Evolutionary conservation across 2,797 vertebrate species (phyloP).

Genomic region (Yasuhikotakia modesta): DNA sequence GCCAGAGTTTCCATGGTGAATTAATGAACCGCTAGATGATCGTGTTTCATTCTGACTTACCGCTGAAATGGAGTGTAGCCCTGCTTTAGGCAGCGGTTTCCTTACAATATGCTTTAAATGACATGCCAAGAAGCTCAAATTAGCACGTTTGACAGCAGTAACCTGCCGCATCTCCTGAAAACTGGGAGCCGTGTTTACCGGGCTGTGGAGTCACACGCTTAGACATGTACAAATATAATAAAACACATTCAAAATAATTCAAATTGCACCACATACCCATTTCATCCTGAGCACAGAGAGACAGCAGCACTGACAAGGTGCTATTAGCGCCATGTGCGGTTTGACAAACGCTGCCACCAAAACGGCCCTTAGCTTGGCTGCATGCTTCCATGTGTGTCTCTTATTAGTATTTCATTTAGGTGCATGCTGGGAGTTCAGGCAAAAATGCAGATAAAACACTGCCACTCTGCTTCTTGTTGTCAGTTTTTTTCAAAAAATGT

Average conservation of each 20-base stretch:
- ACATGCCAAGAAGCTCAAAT: conserved; percentile 22
- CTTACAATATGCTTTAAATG: conserved; percentile 31
- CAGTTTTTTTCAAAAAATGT: neutral
- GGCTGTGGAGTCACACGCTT: neutral
- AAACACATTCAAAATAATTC: conserved; percentile 1
- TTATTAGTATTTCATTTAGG: conserved; percentile 24
- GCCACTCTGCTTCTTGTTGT: neutral
- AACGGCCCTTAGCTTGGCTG: neutral
- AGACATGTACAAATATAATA: conserved; percentile 7
- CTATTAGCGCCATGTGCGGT: conserved; percentile 21
- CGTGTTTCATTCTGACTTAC: conserved; percentile 14
- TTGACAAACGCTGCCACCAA: neutral
- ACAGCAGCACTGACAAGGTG: neutral
- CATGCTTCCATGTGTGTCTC: neutral
- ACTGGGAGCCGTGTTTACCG: neutral
- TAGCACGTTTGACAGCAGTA: conserved; percentile 22
- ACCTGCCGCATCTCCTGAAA: conserved; percentile 19
- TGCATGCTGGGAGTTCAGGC: conserved; percentile 16
- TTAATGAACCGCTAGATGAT: conserved; percentile 21
- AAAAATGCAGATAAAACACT: conserved; percentile 5
- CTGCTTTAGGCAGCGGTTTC: conserved; percentile 27
- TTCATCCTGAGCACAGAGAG: neutral
- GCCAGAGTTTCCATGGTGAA: conserved; percentile 35
- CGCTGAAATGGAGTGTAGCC: neutral
- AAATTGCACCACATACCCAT: neutral